Base-by-base conservation (phyloP, 2,888 invertebrate genomes). In the Ormyrus pomaceus region DNA sequence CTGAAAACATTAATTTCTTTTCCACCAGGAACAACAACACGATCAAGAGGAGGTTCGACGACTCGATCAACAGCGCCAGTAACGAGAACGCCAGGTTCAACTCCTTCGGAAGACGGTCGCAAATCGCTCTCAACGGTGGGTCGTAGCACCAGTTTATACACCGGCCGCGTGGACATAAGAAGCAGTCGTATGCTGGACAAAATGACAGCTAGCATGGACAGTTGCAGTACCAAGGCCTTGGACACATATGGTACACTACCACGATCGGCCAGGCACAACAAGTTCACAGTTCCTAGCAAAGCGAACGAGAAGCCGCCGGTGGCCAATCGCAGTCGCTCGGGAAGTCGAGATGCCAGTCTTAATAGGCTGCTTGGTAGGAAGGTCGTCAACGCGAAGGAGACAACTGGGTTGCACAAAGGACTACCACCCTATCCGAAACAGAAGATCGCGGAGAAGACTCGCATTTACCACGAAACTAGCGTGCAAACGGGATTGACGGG, bases 161-260 rank as follows among this genome's bases (percentile, higher is more conserved):
- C 82, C 6, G 77, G 75, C 46, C 83, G 86, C 61, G 58, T 78
- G 2, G 85, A 85, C 8, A 69, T 81, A 2, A 80, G 79, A 46
- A 81, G 72, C 45, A 56, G 75, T 10, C 83, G 80, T 0, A 70
- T 83, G 7, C 55, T 62, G n/a, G 88, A 87, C 13, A 86, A 84
- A 69, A 86, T 84, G 92, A 91, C 77, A 85, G 86, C 64, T 91
- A 92, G 19, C 90, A 89, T 84, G 66, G 85, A 86, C 50, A 86
- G 84, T 55, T 82, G 83, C 59, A 86, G 1, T 19, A 19, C 81
- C 34, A 89, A 89, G 64, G 92, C 94, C 0, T 92, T 94, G 10
- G 96, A 95, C 86, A 94, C 95, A 84, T 96, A 95, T 85, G 96
- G 95, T 8, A 96, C 96, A 0, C 89, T 96, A 61, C 96, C 96